phyloP scores from a whole-genome alignment of 2,888 invertebrate species.

The Pegoplata infirma region DNA sequence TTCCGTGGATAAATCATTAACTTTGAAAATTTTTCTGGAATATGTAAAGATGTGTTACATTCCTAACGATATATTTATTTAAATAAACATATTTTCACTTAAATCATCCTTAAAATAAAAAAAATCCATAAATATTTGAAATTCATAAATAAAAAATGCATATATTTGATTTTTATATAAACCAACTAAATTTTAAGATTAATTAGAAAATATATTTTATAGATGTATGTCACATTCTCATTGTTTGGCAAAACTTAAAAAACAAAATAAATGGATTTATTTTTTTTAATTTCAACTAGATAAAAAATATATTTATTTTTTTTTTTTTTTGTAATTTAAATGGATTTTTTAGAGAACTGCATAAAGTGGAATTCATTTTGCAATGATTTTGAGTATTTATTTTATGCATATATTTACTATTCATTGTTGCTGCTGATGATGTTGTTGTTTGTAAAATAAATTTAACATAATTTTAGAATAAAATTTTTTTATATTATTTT shows the following conservation, averaged over 20 bases:
- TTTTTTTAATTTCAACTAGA: conserved; percentile 17
- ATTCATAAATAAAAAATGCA: not conserved
- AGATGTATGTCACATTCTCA: not conserved
- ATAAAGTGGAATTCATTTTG: conserved; percentile 51
- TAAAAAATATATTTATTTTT: not conserved
- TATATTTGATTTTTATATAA: not conserved
- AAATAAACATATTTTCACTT: too few species aligned
- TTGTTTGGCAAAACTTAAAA: not conserved
- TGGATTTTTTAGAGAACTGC: conserved; percentile 35
- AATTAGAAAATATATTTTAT: conserved; percentile 30
- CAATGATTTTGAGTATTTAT: conserved; percentile 33
- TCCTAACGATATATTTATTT: too few species aligned
- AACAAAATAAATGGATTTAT: not conserved
- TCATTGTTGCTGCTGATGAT: too few species aligned
- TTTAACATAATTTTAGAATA: conserved; percentile 38
- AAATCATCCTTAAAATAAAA: too few species aligned
- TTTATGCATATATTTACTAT: not conserved
- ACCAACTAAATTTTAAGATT: conserved; percentile 23
- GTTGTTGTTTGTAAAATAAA: conserved; percentile 19
- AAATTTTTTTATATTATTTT: not conserved
- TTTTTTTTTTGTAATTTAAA: conserved; percentile 41
- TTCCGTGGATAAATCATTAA: too few species aligned
- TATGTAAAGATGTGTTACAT: too few species aligned
- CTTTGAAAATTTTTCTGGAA: too few species aligned
- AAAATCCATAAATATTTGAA: not conserved